A percentile compares a stretch with the other conserved stretches of the same genome.
phyloP scores from a whole-genome alignment of 2,113 vertebrate genomes.

The Prochilodus magdalenae region DNA sequence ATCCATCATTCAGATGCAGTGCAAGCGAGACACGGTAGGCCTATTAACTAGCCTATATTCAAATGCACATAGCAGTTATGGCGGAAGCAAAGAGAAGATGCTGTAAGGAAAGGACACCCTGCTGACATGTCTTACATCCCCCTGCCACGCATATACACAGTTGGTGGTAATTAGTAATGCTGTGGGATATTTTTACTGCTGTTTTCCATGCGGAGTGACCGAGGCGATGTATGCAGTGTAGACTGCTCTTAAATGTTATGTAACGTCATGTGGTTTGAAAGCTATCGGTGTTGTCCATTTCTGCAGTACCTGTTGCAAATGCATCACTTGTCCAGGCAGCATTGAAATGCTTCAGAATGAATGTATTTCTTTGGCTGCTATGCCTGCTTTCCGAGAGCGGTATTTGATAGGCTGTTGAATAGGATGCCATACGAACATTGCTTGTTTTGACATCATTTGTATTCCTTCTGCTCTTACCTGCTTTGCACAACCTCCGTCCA shows the following conservation, averaged over 20 bases:
- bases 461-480: not conserved
- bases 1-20: not conserved
- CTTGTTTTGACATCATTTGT: not conserved
- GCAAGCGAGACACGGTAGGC: not conserved
- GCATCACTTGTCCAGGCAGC: not conserved
- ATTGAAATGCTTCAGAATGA: not conserved
- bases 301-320: not conserved
- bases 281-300: not conserved
- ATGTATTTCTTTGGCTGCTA: not conserved
- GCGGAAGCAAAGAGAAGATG: not conserved
- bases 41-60: not conserved
- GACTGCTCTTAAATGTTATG: not conserved
- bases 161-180: not conserved
- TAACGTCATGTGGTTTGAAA: not conserved
- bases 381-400: not conserved
- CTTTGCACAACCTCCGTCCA: slow-evolving; percentile 36
- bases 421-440: not conserved
- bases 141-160: not conserved
- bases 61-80: not conserved
- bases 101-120: not conserved
- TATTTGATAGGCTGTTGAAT: not conserved
- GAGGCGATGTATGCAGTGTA: not conserved
- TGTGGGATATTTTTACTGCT: not conserved
- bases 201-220: not conserved
- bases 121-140: too few species aligned